Evolutionary conservation across 2,797 vertebrate species (phyloP).

Genomic region (Buceros bicornis): DNA sequence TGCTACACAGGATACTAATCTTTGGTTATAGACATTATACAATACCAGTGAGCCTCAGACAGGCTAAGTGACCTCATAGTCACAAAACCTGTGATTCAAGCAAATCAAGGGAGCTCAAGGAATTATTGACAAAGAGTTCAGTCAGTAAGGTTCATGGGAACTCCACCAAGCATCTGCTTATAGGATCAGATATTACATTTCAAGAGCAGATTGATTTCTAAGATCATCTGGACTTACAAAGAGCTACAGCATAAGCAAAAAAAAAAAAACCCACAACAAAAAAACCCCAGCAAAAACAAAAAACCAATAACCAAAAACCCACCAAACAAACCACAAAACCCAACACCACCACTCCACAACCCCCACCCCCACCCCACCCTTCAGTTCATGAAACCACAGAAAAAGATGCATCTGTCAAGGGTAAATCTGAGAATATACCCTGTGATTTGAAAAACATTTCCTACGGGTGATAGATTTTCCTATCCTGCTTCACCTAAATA

Average conservation of each 20-base stretch:
- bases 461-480: background rate
- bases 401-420: background rate
- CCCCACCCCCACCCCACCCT: background rate
- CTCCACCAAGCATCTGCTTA: background rate
- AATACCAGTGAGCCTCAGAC: background rate
- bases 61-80: background rate
- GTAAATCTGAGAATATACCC: background rate
- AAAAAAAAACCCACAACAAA: background rate
- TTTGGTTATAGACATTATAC: background rate
- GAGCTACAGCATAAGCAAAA: background rate
- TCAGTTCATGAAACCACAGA: background rate
- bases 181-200: background rate
- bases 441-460: background rate
- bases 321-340: background rate
- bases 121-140: background rate
- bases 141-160: background rate
- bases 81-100: background rate
- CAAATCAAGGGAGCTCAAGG: background rate
- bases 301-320: no score
- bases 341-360: no score
- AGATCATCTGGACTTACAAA: background rate
- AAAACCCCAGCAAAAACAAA: background rate
- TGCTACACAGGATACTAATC: background rate
- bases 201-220: background rate
- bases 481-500: background rate